Evolutionary conservation across 1,140 invertebrate genomes (phyloP), one percentile per base, ranked within the genome.

Genomic region (Calliphora vicina): DNA sequence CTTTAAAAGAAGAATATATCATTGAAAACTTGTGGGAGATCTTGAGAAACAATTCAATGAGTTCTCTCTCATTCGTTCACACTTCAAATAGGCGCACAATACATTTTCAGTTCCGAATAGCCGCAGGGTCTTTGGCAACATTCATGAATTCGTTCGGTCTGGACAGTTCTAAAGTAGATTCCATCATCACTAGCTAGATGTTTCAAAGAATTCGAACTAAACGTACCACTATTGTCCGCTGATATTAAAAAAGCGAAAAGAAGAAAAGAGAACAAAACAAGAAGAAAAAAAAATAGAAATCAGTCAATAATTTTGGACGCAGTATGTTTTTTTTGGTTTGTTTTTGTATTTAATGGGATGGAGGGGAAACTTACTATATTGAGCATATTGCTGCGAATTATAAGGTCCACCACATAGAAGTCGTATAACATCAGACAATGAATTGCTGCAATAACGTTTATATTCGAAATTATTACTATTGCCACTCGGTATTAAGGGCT

Each of bases 121-220:
- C 84, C 67, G 81, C 88, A 89, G 29, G 86, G 67, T 8, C 74
- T 74, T 2, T 78, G 85, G 74, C 88, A 90, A 73, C 88, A 90
- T 15, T 84, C 74, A 73, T 86, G 85, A 2, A 83, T 85, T 13
- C 86, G 81, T 15, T 87, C 86, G 35, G 35, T 35, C 35, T 35
- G 35, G 10, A 35, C 35, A 45, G 84, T 17, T 57, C 84, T 85
- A 15, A 83, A 84, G 26, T 85, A 84, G 29, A 84, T 84, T 71
- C 82, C 84, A 17, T 84, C 82, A 50, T 87, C 85, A 15, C 82
- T 76, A 57, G 83, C 35, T 9, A 81, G 61, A 15, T 87, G 86
- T 81, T 88, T 89, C n/a, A 84, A 80, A 50, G 29, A 74, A 27
- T 42, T 45, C 12, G 50, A 57, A n/a, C 50, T 29, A 0, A 67